Conservation (phyloP, 2,113 vertebrate genomes). For the Cebidichthys violaceus region DNA sequence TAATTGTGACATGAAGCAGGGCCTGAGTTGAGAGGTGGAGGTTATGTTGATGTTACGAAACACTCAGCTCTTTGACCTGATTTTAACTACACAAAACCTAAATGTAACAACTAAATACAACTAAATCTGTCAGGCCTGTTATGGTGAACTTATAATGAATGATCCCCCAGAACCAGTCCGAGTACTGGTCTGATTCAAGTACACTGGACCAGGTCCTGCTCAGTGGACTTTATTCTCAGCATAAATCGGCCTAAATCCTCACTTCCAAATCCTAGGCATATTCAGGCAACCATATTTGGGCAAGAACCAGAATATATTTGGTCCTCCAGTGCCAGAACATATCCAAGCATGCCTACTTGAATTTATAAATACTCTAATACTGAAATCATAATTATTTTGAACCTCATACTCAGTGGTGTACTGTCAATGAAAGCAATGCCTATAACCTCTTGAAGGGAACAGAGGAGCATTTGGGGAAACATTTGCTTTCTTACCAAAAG, state of each 20-base stretch:
- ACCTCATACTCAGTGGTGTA: not conserved
- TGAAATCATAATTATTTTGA: not conserved
- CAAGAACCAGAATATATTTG: not conserved
- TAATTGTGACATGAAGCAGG: constrained; percentile 12
- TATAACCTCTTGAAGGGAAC: not conserved
- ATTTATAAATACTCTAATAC: not conserved
- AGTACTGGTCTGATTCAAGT: not conserved
- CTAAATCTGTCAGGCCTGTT: not conserved
- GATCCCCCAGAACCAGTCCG: not conserved
- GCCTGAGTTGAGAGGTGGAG: constrained; percentile 6
- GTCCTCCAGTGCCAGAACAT: not conserved
- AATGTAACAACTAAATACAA: not conserved
- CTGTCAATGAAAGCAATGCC: not conserved
- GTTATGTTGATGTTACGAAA: constrained; percentile 10
- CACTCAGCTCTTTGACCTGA: not conserved
- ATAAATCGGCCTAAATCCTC: not conserved
- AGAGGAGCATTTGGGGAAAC: not conserved
- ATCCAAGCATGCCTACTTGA: not conserved
- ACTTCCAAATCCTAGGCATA: not conserved
- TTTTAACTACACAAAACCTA: not conserved
- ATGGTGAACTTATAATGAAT: not conserved
- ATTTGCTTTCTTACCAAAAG: not conserved
- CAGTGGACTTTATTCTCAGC: not conserved
- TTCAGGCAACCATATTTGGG: not conserved
- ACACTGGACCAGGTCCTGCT: not conserved